Evolutionary conservation across 2,888 invertebrate genomes (phyloP).

Genomic region (Cheiracanthium punctorium): DNA sequence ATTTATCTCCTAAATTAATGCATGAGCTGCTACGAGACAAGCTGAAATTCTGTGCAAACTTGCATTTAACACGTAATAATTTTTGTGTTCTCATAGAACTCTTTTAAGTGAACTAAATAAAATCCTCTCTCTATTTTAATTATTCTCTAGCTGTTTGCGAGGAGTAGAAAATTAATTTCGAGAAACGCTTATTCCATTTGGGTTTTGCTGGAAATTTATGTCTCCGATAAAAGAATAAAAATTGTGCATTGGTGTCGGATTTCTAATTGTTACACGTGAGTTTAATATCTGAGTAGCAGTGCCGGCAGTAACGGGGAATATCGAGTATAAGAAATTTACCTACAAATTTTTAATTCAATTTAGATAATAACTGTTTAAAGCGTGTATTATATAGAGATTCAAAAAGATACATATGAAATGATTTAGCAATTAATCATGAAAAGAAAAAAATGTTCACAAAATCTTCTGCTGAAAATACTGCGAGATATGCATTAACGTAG

Average conservation of each 20-base stretch:
- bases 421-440: too few species aligned
- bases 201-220: neutral
- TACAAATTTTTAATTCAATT: too few species aligned
- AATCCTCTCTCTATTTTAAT: neutral
- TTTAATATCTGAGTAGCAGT: too few species aligned
- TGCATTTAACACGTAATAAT: neutral
- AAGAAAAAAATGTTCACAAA: too few species aligned
- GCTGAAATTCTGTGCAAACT: neutral
- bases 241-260: neutral
- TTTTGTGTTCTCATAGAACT: neutral
- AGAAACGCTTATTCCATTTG: neutral
- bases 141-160: neutral
- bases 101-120: neutral
- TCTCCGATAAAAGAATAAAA: neutral
- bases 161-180: neutral
- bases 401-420: too few species aligned
- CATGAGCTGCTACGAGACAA: neutral
- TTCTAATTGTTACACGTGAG: neutral
- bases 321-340: too few species aligned
- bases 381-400: too few species aligned
- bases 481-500: too few species aligned
- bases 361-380: too few species aligned
- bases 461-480: too few species aligned
- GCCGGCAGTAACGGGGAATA: too few species aligned
- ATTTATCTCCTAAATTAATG: neutral